Evolutionary conservation across 2,888 invertebrate species (phyloP).

Genomic region (Drosophila trichaetosa): DNA sequence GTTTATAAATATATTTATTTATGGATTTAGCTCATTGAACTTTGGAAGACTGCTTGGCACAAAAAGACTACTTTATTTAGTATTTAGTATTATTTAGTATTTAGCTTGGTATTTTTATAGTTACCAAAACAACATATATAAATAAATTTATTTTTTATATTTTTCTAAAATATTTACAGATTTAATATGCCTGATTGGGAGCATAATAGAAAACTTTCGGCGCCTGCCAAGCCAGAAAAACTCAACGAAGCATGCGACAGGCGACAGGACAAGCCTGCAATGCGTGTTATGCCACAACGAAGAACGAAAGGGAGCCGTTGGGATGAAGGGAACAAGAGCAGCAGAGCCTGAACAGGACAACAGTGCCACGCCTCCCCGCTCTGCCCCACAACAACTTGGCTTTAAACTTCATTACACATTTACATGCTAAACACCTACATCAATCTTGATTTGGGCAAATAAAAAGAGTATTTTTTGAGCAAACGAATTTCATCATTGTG

Average conservation of each 20-base stretch:
- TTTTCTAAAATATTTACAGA: not conserved
- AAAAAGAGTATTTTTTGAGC: not conserved
- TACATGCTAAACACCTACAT: not conserved
- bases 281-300: conserved; percentile 59
- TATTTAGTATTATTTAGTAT: not conserved
- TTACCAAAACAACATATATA: not conserved
- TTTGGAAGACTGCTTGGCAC: too few relatives aligned
- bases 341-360: not conserved
- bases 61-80: not conserved
- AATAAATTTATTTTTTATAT: too few relatives aligned
- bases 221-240: conserved; percentile 40
- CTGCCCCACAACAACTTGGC: not conserved
- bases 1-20: accelerated
- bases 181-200: conserved; percentile 20
- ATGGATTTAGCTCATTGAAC: not conserved
- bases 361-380: not conserved
- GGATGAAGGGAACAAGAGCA: not conserved
- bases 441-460: conserved; percentile 1
- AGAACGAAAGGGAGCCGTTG: not conserved
- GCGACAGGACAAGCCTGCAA: conserved; percentile 70
- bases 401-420: not conserved
- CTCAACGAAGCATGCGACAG: conserved; percentile 72
- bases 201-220: conserved; percentile 36
- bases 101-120: too few relatives aligned
- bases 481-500: not conserved